Conservation (phyloP, 2,113 vertebrate genomes). For the Turnix velox region DNA sequence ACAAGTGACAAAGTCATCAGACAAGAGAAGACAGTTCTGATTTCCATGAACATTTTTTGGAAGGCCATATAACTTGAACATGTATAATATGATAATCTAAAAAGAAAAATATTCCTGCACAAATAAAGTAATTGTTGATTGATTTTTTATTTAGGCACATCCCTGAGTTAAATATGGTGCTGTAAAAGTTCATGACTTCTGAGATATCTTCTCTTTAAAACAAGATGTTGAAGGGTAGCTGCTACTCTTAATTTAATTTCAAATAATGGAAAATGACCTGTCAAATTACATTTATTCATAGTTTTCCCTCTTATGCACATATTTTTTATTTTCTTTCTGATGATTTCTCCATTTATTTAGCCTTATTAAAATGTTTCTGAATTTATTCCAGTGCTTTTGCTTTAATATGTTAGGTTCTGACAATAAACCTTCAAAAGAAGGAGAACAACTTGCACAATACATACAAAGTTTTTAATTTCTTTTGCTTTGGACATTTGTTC, state of each 20-base stretch:
- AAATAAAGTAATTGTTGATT: neutral
- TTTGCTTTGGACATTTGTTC: neutral
- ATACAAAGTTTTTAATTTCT: neutral
- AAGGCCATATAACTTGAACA: neutral
- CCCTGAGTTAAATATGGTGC: rapidly evolving
- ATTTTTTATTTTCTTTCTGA: neutral
- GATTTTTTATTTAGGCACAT: neutral
- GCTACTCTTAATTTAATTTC: neutral
- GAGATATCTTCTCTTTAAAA: neutral
- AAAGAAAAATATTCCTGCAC: neutral
- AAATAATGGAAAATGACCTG: neutral
- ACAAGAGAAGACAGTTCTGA: neutral
- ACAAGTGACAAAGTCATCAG: neutral
- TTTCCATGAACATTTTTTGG: neutral
- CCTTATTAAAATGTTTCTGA: neutral
- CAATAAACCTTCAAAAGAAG: neutral
- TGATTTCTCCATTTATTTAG: neutral
- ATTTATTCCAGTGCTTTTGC: neutral
- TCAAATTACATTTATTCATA: neutral
- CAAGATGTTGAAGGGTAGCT: neutral
- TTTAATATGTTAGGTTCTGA: neutral
- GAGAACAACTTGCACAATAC: neutral
- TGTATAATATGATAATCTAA: neutral
- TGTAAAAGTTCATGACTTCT: neutral
- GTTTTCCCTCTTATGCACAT: neutral